These are phyloP conservation scores for Potamarius usumacintae DNA, from an alignment of 2,113 vertebrate species.

Conservation along the genomic window DNA sequence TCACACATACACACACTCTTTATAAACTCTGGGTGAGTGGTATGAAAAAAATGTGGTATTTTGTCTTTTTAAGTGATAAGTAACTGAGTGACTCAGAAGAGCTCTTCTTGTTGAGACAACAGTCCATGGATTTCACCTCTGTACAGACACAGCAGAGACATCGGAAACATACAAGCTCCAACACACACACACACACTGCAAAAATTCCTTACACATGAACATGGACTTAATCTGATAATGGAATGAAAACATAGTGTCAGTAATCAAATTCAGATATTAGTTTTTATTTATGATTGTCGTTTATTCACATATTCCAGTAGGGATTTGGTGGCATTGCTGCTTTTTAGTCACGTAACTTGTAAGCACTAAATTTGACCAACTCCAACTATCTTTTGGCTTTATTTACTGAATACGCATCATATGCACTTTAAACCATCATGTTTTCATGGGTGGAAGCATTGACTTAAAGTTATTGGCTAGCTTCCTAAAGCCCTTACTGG, in stretches of 20 bases:
- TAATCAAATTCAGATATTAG: not conserved
- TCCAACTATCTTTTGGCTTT: not conserved
- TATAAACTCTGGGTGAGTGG: slow-evolving; percentile 51
- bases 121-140: slow-evolving; percentile 50
- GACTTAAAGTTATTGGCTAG: not conserved
- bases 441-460: not conserved
- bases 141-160: slow-evolving; percentile 6
- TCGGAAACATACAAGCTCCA: not conserved
- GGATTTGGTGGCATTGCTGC: not conserved
- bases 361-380: not conserved
- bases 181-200: not conserved
- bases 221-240: not conserved
- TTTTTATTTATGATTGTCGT: no score
- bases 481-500: not conserved
- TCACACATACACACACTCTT: not conserved
- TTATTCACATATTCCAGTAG: not conserved
- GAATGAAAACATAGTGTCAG: not conserved
- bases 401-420: not conserved
- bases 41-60: slow-evolving; percentile 54
- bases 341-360: not conserved
- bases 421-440: not conserved
- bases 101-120: slow-evolving; percentile 66
- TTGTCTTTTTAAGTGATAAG: slow-evolving; percentile 57
- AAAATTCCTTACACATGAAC: not conserved
- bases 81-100: slow-evolving; percentile 65